Base-by-base conservation (phyloP, 2,797 vertebrate species). In the Cossypha niveicapilla region DNA sequence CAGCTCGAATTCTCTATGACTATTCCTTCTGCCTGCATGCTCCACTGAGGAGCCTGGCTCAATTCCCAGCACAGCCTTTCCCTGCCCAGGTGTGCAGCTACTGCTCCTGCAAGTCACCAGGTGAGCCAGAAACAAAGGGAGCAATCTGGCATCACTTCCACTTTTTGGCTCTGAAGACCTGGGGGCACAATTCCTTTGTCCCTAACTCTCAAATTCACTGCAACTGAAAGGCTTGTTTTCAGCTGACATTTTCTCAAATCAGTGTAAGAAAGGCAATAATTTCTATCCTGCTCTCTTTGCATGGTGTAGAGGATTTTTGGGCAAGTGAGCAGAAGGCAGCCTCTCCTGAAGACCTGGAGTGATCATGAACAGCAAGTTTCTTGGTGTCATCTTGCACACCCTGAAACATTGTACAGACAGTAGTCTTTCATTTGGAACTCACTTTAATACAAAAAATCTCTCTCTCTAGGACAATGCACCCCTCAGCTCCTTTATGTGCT, bases 231-330 rank as follows among this genome's bases (percentile, higher is more conserved):
- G 18, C 27, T 76, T 45, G 3, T 47, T 70, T 86, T 66, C 57
- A 39, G 48, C 30, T 70, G 76, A 42, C 15, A 9, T 70, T 66
- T 92, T 35, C 47, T 71, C 27, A 66, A 45, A 61, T 14, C 51
- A 23, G 42, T 35, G 4, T 58, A 50, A 57, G 34, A 18, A 80
- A n/a, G 10, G 3, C 6, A 73, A 6, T n/a, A 6, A 25, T 19
- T 51, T 84, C 53, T n/a, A 51, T 56, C 37, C 57, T 47, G 23
- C 7, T 56, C 22, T 70, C 53, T 71, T 74, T 77, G 75, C 14
- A 15, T 0, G 0, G 17, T 15, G 24, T 12, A 32, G 34, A 50
- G 27, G 18, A 58, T 28, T 18, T 30, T 60, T 37, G 24, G 47
- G 8, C 11, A 35, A 58, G 9, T 6, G 51, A 62, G 41, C 11